Base-by-base conservation (phyloP, 2,113 vertebrate species). In the Leucosticte australis region DNA sequence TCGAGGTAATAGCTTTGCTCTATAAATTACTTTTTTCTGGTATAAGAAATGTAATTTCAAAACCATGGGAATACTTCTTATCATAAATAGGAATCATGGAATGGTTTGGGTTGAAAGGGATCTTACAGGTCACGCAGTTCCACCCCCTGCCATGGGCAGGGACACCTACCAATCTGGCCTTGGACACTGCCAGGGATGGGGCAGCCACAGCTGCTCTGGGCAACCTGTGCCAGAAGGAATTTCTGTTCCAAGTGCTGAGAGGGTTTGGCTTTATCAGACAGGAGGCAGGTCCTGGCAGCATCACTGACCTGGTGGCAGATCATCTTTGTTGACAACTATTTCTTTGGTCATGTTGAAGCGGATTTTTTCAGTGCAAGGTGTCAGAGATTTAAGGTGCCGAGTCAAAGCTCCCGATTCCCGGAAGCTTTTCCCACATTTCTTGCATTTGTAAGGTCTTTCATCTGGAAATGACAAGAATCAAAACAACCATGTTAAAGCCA, bases 321-420 rank as follows among this genome's bases (percentile, higher is more conserved):
- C 99, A 52, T 99, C 99, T 91, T 99, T 99, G 94, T 96, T 97
- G 33, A 98, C 97, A 6, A 98, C 97, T 35, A 98, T 97, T 50
- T 99, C 99, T 95, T 99, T 99, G 95, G 98, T 99, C 97, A 99
- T 83, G 81, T 98, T 98, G 94, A 99, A 99, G 56, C 98, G 98
- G 50, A 99, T 99, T 96, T 99, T 99, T 91, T 99, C 99, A 0
- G 99, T 99, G 96, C 99, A 99, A 0, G 99, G 99, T 4, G 99
- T 99, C 82, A 99, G 98, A 41, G 99, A 98, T 95, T 99, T 99
- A 67, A 99, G 98, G 92, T 99, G 99, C 94, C 99, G 98, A 31
- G 99, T 99, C 95, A 99, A 98, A 7, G 99, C 99, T 4, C 99
- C 99, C 0, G 99, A 99, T 94, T 99, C 99, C 83, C 99, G 98